These are phyloP conservation scores for Agrotis clavis DNA, from an alignment of 2,888 invertebrate genomes.

Conservation along the genomic window DNA sequence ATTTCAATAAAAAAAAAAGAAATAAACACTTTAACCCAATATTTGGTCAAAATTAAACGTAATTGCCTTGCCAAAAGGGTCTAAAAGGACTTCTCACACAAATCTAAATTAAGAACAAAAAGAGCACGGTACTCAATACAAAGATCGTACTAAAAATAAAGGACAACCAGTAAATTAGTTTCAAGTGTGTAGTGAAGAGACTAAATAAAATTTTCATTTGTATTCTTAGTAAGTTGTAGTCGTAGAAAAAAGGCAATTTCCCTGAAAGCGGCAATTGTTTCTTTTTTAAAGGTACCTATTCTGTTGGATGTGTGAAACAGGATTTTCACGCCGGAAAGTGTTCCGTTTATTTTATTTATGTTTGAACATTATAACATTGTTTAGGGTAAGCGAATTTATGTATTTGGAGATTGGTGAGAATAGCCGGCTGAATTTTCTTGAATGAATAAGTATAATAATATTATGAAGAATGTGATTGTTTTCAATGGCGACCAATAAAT, in stretches of 20 bases:
- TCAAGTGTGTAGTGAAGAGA: constrained; percentile 22
- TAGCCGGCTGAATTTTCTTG: constrained; percentile 6
- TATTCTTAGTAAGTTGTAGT: constrained; percentile 36
- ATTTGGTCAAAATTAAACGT: constrained; percentile 5
- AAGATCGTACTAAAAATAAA: constrained; percentile 8
- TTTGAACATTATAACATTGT: constrained; percentile 39
- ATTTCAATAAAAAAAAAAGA: not conserved
- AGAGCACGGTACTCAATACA: constrained; percentile 13
- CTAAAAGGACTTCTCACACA: not conserved
- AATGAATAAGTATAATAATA: not conserved
- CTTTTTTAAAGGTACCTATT: constrained; percentile 43
- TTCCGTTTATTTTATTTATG: constrained; percentile 55
- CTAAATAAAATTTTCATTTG: constrained; percentile 38
- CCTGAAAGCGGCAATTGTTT: constrained; percentile 58
- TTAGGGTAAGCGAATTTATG: constrained; percentile 12
- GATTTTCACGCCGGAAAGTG: constrained; percentile 41
- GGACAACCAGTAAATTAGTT: constrained; percentile 28
- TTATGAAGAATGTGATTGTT: not conserved
- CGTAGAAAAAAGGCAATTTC: constrained; percentile 51
- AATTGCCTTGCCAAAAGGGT: not conserved
- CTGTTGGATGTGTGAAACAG: constrained; percentile 40
- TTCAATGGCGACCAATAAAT: not conserved
- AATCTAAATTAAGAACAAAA: constrained; percentile 16
- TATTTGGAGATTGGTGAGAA: constrained; percentile 2
- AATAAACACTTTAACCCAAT: not conserved